Conservation (phyloP, 2,113 vertebrate genomes). For the Nycticebus coucang region DNA sequence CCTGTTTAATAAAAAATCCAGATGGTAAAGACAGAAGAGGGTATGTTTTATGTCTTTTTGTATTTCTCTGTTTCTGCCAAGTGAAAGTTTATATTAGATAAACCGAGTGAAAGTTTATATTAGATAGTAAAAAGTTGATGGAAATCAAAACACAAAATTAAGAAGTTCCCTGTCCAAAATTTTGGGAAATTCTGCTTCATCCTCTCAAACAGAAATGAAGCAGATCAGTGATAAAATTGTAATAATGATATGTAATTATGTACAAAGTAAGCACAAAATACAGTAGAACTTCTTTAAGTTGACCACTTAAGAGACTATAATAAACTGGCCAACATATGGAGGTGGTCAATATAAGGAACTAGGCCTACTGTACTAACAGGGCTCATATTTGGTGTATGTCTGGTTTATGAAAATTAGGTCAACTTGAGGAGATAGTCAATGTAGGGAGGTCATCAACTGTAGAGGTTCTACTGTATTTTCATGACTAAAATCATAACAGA, state of each 20-base stretch:
- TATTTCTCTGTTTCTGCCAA: not conserved
- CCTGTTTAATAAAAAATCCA: not conserved
- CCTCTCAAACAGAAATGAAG: not conserved
- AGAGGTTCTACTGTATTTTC: not conserved
- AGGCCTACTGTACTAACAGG: too few species aligned
- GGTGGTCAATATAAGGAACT: too few species aligned
- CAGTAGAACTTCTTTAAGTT: too few species aligned
- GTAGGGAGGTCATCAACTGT: too few species aligned
- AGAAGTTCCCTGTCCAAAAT: not conserved
- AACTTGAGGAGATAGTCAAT: too few species aligned
- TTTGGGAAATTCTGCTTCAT: constrained; percentile 6
- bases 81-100: not conserved
- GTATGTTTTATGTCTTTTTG: not conserved
- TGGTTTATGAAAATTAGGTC: too few species aligned
- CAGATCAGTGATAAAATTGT: not conserved
- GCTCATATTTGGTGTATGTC: too few species aligned
- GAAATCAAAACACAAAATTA: not conserved
- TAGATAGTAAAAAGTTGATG: not conserved
- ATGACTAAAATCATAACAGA: constrained; percentile 22
- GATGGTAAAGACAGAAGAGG: not conserved
- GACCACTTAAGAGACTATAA: too few species aligned
- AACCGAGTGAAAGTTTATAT: not conserved
- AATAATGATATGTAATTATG: not conserved
- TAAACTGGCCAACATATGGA: too few species aligned
- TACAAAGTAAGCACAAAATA: not conserved